Evolutionary conservation across 1,140 invertebrate species (phyloP), one percentile per base, ranked within the genome.

Genomic region (Bombus terrestris): DNA sequence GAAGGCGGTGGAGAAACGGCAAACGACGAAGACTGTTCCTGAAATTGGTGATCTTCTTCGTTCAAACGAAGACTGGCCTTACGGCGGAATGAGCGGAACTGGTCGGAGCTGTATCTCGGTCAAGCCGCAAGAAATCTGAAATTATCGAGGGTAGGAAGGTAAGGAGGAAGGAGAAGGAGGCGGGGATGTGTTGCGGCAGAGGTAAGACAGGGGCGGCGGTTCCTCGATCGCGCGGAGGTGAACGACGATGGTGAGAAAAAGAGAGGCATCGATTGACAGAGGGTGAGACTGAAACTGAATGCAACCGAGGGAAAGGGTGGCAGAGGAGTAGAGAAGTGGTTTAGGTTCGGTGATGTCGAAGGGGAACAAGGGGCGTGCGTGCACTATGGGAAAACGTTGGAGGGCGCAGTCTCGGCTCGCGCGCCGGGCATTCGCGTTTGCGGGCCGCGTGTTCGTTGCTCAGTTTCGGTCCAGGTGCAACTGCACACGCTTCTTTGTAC

Each of bases 321-420:
- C 39, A 13, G 71, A 47, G 78, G 69, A 72, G 79, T 28, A 79
- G 66, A 72, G 82, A 66, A 68, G 86, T 84, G 71, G 73, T 28
- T 53, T 62, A 62, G 57, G 47, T 32, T 81, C 35, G 84, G 81
- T 37, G 78, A 80, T 81, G 75, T 82, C 39, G 79, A 78, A 83
- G 73, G 83, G 84, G 68, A 41, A 66, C 66, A 76, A 80, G 88
- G 84, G 83, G 88, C 72, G 84, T 87, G 83, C 86, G 89, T 84
- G 89, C 86, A 90, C 90, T 90, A 90, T 90, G 89, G 89, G 86
- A 80, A 90, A 90, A 90, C 86, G 90, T 84, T 82, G 86, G 91
- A 89, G 91, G 92, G 93, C 93, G 94, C 94, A 94, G 94, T 92
- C 92, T 93, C 93, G 91, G 92, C 92, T 93, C 85, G 91, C 92